A percentile compares a stretch with the other conserved stretches of the same genome.
phyloP scores from a whole-genome alignment of 2,888 invertebrate species.

The Cephus sareptanus region DNA sequence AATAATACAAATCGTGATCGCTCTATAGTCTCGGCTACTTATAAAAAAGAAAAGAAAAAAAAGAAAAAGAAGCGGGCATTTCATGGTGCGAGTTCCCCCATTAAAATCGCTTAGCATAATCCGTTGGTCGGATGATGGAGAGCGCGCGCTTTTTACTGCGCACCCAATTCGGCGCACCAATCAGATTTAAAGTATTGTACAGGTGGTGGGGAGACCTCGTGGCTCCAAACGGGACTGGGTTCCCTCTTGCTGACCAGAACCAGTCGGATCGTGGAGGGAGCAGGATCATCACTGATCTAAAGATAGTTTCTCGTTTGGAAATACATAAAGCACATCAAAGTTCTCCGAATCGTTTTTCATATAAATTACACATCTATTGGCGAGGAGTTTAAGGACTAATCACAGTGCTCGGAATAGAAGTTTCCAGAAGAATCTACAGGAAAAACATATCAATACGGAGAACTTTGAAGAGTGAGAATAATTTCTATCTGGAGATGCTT shows the following conservation, averaged over 20 bases:
- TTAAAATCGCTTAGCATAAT: constrained; percentile 58
- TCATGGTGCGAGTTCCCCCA: constrained; percentile 25
- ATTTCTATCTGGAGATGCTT: constrained; percentile 44
- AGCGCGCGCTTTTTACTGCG: constrained; percentile 59
- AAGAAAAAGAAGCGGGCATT: constrained; percentile 26
- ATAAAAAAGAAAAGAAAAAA: constrained; percentile 27
- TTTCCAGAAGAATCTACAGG: background rate
- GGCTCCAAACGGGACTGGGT: constrained; percentile 28
- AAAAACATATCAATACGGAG: background rate
- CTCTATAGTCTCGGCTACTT: constrained; percentile 46
- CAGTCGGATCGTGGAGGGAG: constrained; percentile 48
- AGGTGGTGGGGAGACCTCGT: constrained; percentile 58
- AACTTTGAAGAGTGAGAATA: background rate
- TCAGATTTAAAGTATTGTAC: constrained; percentile 51
- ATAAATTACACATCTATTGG: background rate
- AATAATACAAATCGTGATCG: constrained; percentile 37
- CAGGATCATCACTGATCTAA: constrained; percentile 21
- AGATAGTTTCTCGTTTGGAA: background rate
- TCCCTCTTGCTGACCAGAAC: constrained; percentile 27
- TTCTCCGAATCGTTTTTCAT: background rate
- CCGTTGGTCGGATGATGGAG: constrained; percentile 48
- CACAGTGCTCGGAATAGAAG: background rate
- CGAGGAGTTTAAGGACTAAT: background rate
- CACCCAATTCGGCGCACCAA: constrained; percentile 57
- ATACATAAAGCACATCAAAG: background rate